phyloP scores from a whole-genome alignment of 1,140 invertebrate species.

The Paramacrobiotus metropolitanus region DNA sequence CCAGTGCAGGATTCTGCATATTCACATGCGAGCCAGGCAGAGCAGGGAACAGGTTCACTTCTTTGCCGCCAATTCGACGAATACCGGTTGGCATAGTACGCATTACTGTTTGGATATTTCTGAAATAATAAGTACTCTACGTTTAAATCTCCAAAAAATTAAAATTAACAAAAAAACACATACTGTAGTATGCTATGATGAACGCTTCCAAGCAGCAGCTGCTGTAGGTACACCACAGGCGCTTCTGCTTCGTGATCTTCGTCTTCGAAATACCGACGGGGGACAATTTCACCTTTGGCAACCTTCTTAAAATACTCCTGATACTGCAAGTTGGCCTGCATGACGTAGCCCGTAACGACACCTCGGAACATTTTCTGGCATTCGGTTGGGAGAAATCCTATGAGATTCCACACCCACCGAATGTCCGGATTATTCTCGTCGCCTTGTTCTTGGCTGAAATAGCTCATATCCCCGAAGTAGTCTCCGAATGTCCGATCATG shows the following conservation, averaged over 20 bases:
- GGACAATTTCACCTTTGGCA: not conserved
- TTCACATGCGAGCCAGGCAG: constrained; percentile 27
- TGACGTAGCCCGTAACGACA: not conserved
- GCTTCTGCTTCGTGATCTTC: not conserved
- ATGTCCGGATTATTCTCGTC: not conserved
- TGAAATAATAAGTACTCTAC: too few species aligned
- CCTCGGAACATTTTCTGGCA: not conserved
- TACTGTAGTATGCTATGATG: too few species aligned
- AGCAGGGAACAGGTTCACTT: constrained; percentile 23
- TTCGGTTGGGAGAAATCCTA: not conserved
- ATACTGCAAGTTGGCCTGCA: not conserved
- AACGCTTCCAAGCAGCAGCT: not conserved
- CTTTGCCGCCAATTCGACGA: constrained; percentile 15
- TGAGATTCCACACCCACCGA: not conserved
- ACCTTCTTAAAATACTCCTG: constrained; percentile 1
- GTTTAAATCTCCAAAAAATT: too few species aligned
- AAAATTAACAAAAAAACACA: too few species aligned
- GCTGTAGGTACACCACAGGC: not conserved
- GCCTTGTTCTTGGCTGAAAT: not conserved
- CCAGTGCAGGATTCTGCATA: constrained; percentile 49
- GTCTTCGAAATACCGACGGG: not conserved
- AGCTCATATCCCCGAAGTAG: not conserved
- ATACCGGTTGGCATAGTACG: constrained; percentile 11
- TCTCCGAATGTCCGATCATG: not conserved
- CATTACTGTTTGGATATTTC: not conserved